These are phyloP conservation scores for Poeciliopsis paucimaculata DNA, from an alignment of 2,797 vertebrate species.

Conservation along the genomic window DNA sequence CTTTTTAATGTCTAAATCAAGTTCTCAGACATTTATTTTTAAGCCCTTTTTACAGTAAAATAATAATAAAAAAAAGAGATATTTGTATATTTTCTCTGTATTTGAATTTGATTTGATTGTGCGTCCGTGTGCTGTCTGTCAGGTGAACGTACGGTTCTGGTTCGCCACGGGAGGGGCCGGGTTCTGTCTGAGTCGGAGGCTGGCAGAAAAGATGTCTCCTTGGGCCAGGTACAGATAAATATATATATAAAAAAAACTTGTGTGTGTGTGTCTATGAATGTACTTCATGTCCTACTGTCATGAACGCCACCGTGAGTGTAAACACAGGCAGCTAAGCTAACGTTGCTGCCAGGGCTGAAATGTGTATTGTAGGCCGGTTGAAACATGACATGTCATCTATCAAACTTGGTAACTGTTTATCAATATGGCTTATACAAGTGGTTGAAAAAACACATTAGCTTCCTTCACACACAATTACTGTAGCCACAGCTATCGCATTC, in stretches of 20 bases:
- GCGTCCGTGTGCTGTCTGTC: conserved; percentile 8
- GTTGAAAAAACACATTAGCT: neutral
- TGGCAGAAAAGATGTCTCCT: conserved; percentile 90
- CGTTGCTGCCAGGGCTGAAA: neutral
- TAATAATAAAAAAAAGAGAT: neutral
- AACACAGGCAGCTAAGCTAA: neutral
- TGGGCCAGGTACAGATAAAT: conserved; percentile 87
- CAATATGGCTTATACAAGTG: neutral
- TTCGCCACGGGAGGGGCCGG: conserved; percentile 94
- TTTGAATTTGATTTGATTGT: neutral
- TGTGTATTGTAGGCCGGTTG: neutral
- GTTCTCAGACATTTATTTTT: neutral
- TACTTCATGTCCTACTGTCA: neutral
- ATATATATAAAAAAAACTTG: neutral
- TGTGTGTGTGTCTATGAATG: neutral
- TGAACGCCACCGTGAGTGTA: neutral
- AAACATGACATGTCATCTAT: neutral
- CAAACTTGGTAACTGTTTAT: neutral
- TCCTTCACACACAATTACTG: neutral
- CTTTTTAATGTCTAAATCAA: neutral
- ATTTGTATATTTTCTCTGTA: neutral
- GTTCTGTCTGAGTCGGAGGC: conserved; percentile 88
- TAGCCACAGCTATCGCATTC: neutral
- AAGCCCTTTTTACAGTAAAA: neutral
- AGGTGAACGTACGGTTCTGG: conserved; percentile 92